phyloP scores from a whole-genome alignment of 2,797 vertebrate species.

The Thripadectes ignobilis region DNA sequence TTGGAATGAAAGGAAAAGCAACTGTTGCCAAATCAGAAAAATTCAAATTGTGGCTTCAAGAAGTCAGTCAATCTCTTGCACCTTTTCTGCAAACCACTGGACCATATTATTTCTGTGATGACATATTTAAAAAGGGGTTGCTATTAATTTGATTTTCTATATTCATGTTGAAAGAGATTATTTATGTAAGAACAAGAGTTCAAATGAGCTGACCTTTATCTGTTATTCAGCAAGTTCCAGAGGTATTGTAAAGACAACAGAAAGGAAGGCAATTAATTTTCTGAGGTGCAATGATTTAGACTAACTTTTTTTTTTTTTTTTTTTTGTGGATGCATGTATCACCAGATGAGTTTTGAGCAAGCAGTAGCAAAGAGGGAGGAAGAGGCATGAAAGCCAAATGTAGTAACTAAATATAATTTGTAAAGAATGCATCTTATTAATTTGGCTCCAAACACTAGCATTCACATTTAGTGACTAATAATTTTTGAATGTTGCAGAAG shows the following conservation, averaged over 20 bases:
- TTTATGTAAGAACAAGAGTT: not conserved
- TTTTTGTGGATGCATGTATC: not conserved
- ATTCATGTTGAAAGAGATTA: not conserved
- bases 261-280: conserved; percentile 33
- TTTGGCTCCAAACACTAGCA: not conserved
- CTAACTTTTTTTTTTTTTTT: not conserved
- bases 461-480: not conserved
- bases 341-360: not conserved
- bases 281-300: conserved; percentile 15
- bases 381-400: not conserved
- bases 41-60: not conserved
- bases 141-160: not conserved
- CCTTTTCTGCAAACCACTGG: not conserved
- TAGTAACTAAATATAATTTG: not conserved
- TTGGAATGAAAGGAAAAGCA: not conserved
- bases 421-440: not conserved
- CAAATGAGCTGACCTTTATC: conserved; percentile 34
- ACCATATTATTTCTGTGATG: not conserved
- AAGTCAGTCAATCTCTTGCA: not conserved
- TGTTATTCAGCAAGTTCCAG: conserved; percentile 12
- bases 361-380: not conserved
- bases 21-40: not conserved
- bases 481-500: not conserved
- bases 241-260: not conserved
- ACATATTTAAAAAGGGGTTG: not conserved